Evolutionary conservation across 2,888 invertebrate species (phyloP).

Genomic region (Megaustenia siamemsis): DNA sequence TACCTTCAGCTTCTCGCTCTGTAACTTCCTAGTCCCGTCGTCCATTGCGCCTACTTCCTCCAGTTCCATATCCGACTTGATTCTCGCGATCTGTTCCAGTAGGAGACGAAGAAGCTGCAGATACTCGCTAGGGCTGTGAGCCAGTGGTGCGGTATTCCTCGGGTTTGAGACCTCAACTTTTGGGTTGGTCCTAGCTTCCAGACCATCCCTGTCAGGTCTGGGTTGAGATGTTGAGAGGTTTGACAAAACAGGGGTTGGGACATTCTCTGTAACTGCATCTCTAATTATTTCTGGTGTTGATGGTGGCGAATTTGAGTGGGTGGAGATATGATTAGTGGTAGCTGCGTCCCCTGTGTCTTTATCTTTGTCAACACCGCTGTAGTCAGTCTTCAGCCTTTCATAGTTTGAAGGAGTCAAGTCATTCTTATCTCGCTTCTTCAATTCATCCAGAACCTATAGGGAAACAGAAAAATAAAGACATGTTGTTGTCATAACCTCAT

Average conservation of each 20-base stretch:
- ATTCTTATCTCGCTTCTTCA: constrained; percentile 65
- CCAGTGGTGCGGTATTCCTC: not conserved
- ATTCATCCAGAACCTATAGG: constrained; percentile 74
- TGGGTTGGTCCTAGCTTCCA: not conserved
- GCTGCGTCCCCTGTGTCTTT: constrained; percentile 75
- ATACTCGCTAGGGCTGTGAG: constrained; percentile 65
- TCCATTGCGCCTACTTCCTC: constrained; percentile 49
- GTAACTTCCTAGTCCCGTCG: constrained; percentile 85
- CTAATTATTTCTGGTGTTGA: not conserved
- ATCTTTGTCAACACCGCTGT: constrained; percentile 60
- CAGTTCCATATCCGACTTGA: constrained; percentile 49
- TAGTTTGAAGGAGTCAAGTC: constrained; percentile 67
- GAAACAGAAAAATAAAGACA: not conserved
- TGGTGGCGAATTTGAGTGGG: constrained; percentile 5
- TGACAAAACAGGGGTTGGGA: not conserved
- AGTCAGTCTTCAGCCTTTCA: constrained; percentile 64
- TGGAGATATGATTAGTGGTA: constrained; percentile 73
- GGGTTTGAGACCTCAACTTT: not conserved
- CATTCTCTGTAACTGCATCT: not conserved
- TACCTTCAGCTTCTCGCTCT: constrained; percentile 84
- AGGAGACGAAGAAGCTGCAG: constrained; percentile 67
- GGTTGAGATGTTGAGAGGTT: not conserved
- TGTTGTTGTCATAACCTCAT: not conserved
- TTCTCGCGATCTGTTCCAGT: constrained; percentile 65
- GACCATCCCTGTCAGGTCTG: not conserved